Evolutionary conservation across 2,888 invertebrate genomes (phyloP).

Genomic region (Idaea dimidiata): DNA sequence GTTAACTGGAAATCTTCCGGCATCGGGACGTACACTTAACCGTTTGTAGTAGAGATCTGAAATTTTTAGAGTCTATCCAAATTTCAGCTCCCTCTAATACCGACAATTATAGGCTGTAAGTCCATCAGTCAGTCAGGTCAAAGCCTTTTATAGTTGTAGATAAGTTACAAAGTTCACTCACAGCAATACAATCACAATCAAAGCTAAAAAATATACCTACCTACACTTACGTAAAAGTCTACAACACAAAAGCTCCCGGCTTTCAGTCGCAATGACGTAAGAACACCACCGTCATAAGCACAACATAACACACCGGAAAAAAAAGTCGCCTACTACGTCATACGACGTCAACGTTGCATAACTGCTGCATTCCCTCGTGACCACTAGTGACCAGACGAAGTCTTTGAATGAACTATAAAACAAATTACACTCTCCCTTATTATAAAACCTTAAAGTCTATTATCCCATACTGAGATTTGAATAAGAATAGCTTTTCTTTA

Average conservation of each 20-base stretch:
- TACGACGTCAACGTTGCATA: slow-evolving; percentile 33
- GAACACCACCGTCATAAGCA: slow-evolving; percentile 25
- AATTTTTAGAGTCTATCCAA: too few species aligned
- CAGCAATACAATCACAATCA: not conserved
- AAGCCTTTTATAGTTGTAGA: too few species aligned
- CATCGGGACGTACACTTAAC: too few species aligned
- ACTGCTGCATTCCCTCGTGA: slow-evolving; percentile 37
- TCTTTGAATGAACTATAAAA: slow-evolving; percentile 35
- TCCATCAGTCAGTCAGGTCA: too few species aligned
- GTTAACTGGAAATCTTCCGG: too few species aligned
- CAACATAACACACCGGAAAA: slow-evolving; percentile 18
- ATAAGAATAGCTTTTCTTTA: slow-evolving; percentile 62
- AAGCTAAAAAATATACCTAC: not conserved
- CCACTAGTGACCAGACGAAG: slow-evolving; percentile 23
- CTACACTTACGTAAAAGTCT: not conserved
- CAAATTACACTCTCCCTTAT: slow-evolving; percentile 19
- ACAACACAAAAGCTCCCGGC: not conserved
- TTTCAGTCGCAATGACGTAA: slow-evolving; percentile 22
- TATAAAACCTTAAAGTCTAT: slow-evolving; percentile 39
- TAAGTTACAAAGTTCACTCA: not conserved
- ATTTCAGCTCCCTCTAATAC: too few species aligned
- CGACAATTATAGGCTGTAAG: too few species aligned
- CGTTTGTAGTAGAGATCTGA: too few species aligned
- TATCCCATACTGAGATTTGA: slow-evolving; percentile 36
- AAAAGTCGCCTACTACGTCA: slow-evolving; percentile 28